A percentile compares a stretch with the other conserved stretches of the same genome.
Conservation (phyloP, 2,113 vertebrate species). For the Dasyornis broadbenti region DNA sequence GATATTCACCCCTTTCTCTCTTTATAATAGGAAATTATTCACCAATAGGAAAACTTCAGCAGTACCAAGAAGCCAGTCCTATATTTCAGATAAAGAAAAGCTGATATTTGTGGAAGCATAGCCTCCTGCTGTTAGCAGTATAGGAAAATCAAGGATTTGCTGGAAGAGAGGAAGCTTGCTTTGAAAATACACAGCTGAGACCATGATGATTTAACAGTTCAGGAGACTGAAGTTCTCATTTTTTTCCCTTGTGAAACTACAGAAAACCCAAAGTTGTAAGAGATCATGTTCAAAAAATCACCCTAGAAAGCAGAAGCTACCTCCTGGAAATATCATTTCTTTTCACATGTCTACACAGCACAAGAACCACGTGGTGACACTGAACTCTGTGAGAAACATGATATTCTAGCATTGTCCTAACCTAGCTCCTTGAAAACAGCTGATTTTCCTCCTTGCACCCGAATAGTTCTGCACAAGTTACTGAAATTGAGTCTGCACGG, state of each 20-base stretch:
- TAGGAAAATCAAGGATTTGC: background rate
- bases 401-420: background rate
- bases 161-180: background rate
- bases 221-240: background rate
- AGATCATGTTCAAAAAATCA: background rate
- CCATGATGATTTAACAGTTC: background rate
- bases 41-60: background rate
- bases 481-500: background rate
- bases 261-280: background rate
- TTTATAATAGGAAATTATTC: too few species aligned
- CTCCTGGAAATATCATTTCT: background rate
- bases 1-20: background rate
- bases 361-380: background rate
- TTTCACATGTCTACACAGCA: background rate
- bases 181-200: background rate
- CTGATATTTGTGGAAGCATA: background rate
- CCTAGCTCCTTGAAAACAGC: background rate
- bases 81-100: background rate
- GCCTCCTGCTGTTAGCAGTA: background rate
- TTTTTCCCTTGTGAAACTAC: background rate
- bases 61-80: background rate
- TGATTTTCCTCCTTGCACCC: background rate
- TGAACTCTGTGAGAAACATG: background rate
- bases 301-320: background rate
- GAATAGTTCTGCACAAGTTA: background rate